phyloP scores from a whole-genome alignment of 1,140 invertebrate genomes.

The Chlorops oryzae region DNA sequence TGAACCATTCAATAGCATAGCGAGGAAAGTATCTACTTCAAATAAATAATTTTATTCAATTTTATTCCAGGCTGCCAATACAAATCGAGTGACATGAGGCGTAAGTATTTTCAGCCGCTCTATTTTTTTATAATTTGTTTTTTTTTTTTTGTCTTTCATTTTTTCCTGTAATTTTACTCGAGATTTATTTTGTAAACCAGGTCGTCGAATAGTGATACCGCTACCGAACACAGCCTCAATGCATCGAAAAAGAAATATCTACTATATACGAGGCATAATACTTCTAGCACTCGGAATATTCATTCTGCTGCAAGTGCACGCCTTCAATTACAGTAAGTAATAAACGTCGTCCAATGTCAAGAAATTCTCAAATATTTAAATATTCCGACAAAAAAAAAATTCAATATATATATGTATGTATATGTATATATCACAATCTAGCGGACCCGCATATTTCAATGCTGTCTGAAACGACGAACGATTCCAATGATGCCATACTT shows the following conservation, averaged over 20 bases:
- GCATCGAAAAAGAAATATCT: constrained; percentile 40
- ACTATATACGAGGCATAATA: constrained; percentile 56
- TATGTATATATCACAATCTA: constrained; percentile 10
- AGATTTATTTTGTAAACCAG: constrained; percentile 14
- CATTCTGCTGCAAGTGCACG: constrained; percentile 63
- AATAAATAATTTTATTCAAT: no score
- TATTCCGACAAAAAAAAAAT: constrained; percentile 42
- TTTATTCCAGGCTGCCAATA: no score
- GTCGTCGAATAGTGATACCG: constrained; percentile 38
- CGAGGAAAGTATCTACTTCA: no score
- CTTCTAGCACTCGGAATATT: constrained; percentile 62
- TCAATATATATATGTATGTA: no score
- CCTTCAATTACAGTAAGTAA: constrained; percentile 54
- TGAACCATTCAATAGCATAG: no score
- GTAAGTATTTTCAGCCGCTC: no score
- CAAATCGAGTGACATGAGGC: no score
- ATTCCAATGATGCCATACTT: constrained; percentile 55
- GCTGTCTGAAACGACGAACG: constrained; percentile 47
- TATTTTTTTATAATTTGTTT: no score
- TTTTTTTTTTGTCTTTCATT: no score
- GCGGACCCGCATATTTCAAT: constrained; percentile 28
- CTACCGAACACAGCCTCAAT: constrained; percentile 44
- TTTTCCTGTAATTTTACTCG: no score
- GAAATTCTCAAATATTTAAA: constrained; percentile 39
- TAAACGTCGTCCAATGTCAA: no score